Base-by-base conservation (phyloP, 2,888 invertebrate genomes). In the Drosophila meridionalis region DNA sequence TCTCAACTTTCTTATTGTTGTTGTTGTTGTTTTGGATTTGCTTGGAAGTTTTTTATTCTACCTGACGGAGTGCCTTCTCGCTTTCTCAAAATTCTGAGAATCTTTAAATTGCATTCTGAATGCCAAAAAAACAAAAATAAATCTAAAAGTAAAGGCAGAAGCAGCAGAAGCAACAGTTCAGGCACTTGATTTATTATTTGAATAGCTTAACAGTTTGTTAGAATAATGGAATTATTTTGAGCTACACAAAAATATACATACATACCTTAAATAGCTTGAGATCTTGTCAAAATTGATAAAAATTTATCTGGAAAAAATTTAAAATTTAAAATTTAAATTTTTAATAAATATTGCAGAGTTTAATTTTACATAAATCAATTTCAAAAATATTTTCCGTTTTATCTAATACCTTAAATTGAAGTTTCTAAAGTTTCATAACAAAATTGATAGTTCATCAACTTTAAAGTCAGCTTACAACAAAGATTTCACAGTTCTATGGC, bases 21-120 rank as follows among this genome's bases (percentile, higher is more conserved):
- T 62, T 63, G 36, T 38, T 38, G 26, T 64, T 59, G 59, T 26
- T 68, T 47, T 20, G 45, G 34, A 67, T 66, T 38, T 69, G 36
- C 57, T 53, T 36, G 57, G 20, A 11, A 32, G 52, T 50, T 61
- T 64, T 55, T 30, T 12, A 8, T 57, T 53, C 68, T 89, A 89
- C 86, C 88, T 90, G 90, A 28, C 14, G 26, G 60, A 36, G 56
- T 65, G 14, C 38, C 40, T 52, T 52, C 58, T 53, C 62, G 59
- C 55, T 59, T 62, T 50, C 61, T 53, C 20, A 36, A 68, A 78
- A 78, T 85, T 85, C 85, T 59, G 53, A 59, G 90, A 85, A 85
- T 69, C 76, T 85, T 69, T 48, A 86, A 83, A 90, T 88, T 90
- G 83, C 83, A 88, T 88, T 83, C 67, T 75, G 74, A 71, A 70